Conservation (phyloP, 2,888 invertebrate species). For the Thecophora atra region DNA sequence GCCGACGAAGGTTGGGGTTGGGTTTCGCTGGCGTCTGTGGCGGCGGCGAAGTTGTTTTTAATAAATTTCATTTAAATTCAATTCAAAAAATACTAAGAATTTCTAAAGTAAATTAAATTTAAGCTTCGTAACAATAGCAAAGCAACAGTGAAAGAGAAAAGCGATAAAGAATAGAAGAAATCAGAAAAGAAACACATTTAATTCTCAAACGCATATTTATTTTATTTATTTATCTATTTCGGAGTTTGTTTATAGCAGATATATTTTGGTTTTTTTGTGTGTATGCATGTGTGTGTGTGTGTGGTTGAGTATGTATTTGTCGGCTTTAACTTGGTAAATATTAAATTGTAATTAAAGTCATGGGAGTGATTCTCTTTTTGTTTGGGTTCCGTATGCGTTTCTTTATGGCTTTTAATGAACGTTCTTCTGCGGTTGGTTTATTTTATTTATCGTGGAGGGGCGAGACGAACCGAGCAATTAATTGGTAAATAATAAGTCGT, state of each 20-base stretch:
- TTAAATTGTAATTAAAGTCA: slow-evolving; percentile 57
- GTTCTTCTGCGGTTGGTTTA: not conserved
- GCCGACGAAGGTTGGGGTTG: not conserved
- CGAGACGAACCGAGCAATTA: slow-evolving; percentile 5
- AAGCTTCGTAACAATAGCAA: slow-evolving; percentile 37
- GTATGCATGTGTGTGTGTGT: not conserved
- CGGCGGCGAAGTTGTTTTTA: slow-evolving; percentile 13
- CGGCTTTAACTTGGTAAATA: slow-evolving; percentile 26
- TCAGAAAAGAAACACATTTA: too few relatives aligned
- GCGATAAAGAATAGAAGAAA: not conserved
- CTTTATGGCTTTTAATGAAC: not conserved
- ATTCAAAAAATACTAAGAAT: slow-evolving; percentile 50
- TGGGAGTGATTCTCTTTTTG: slow-evolving; percentile 49
- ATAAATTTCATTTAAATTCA: slow-evolving; percentile 52
- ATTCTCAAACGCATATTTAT: too few relatives aligned
- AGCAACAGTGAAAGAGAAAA: not conserved
- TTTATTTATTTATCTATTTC: too few relatives aligned
- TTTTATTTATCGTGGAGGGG: slow-evolving; percentile 9
- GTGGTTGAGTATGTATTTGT: too few relatives aligned
- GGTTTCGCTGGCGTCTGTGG: not conserved
- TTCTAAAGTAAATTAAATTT: slow-evolving; percentile 52
- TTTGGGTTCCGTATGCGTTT: slow-evolving; percentile 11
- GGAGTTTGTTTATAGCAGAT: not conserved
- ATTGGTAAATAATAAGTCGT: slow-evolving; percentile 35
- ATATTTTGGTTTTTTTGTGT: not conserved